These are phyloP conservation scores for Phalloptychus januarius DNA, from an alignment of 2,797 vertebrate species.

Conservation along the genomic window DNA sequence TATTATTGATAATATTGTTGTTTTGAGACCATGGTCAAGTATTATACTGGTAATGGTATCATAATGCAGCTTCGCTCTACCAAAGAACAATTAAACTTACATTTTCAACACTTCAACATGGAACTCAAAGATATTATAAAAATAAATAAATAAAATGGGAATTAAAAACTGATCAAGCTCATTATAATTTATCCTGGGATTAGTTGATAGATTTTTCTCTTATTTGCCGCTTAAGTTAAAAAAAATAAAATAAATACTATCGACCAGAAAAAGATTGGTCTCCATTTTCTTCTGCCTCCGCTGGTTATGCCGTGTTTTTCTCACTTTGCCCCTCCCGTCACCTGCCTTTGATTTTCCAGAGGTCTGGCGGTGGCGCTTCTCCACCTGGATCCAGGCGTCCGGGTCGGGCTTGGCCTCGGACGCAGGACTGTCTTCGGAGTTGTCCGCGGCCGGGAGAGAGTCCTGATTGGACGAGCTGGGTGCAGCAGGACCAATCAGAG, in stretches of 20 bases:
- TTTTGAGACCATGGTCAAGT: too few relatives aligned
- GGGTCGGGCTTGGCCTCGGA: slow-evolving; percentile 80
- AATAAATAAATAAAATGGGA: too few relatives aligned
- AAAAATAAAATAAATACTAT: neutral
- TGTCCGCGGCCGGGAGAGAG: slow-evolving; percentile 1
- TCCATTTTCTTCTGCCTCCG: neutral
- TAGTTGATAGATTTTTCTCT: neutral
- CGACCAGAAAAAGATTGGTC: neutral
- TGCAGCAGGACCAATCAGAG: slow-evolving; percentile 26
- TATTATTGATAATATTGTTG: too few relatives aligned
- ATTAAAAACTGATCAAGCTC: too few relatives aligned
- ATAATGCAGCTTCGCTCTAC: too few relatives aligned
- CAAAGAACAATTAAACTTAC: too few relatives aligned
- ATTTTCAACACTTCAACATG: too few relatives aligned
- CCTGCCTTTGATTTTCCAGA: slow-evolving; percentile 85
- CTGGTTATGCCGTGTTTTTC: neutral
- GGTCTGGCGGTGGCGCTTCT: slow-evolving; percentile 83
- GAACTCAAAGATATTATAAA: too few relatives aligned
- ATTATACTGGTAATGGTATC: too few relatives aligned
- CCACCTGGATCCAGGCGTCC: slow-evolving; percentile 91
- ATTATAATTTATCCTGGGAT: too few relatives aligned
- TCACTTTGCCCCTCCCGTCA: neutral
- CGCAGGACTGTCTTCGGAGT: slow-evolving; percentile 69
- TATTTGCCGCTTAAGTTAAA: neutral
- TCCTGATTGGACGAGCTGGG: slow-evolving; percentile 42